Evolutionary conservation across 2,113 vertebrate genomes (phyloP), one percentile per base, ranked within the genome.

Genomic region (Ctenodactylus gundi): DNA sequence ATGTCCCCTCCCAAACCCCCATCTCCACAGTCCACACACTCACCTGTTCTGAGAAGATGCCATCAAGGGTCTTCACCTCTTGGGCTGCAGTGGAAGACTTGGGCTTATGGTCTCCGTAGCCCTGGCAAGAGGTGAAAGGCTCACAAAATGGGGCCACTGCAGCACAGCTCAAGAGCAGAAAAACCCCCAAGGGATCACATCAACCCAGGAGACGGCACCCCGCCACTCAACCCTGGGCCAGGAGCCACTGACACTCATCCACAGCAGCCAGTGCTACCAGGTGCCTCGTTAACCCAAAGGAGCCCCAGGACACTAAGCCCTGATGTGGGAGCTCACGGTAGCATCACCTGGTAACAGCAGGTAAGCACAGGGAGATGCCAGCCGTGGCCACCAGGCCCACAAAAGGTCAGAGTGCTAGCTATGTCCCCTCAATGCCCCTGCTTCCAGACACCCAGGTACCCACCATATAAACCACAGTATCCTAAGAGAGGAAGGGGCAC

Each of bases 11-110:
- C 5, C 6, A 17, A 36, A 3, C 21, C 64, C n/a, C 8, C 15
- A 4, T 6, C 14, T 21, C 14, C 25, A 0, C 27, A 6, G 36
- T 23, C 25, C 13, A 0, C 29, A 5, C 5, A 46, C 81, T 97
- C 96, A 99, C 99, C 98, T 99, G 99, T 96, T 99, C 99, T 0
- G 98, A 93, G 94, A 99, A 99, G 92, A 99, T 97, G 27, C 99
- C 99, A 12, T 99, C 99, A 97, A 99, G 90, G 4, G 99, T 99
- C 98, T 99, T 99, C 81, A 99, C 99, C 98, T 99, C 99, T 85
- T 99, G 99, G 41, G 99, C 99, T 0, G 99, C 99, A 0, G 99
- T 99, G 12, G 99, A 99, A 3, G 99, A 99, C 95, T 99, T 99
- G 81, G 99, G 99, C 88, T 99, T 99, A 97, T 99, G 99, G 97